Conservation (phyloP, 2,888 invertebrate genomes). For the Lepetodrilus schrolli region DNA sequence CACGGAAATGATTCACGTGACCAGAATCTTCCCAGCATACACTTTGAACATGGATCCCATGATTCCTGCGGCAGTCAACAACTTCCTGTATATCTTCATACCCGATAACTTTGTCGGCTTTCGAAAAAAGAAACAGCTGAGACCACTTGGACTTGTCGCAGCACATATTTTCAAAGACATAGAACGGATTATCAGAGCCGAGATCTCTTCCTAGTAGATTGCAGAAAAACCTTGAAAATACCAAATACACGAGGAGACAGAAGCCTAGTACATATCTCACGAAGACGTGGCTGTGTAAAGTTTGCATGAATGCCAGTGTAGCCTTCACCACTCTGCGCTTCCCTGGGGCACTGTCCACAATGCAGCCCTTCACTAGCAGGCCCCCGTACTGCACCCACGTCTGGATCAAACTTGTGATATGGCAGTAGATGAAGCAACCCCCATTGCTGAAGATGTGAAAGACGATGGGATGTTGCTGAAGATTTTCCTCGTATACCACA, state of each 20-base stretch:
- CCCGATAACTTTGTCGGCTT: constrained; percentile 82
- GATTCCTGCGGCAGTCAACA: constrained; percentile 77
- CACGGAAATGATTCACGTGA: constrained; percentile 84
- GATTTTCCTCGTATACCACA: constrained; percentile 81
- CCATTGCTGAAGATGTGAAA: constrained; percentile 86
- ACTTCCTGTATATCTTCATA: constrained; percentile 83
- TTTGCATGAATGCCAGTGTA: constrained; percentile 54
- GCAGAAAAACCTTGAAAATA: constrained; percentile 40
- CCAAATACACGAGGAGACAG: constrained; percentile 69
- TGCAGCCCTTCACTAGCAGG: constrained; percentile 54
- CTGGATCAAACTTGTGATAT: constrained; percentile 80
- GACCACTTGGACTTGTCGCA: constrained; percentile 81
- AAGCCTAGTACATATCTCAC: constrained; percentile 74
- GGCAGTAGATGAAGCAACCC: constrained; percentile 83
- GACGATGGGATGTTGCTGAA: constrained; percentile 83
- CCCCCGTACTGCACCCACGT: constrained; percentile 38
- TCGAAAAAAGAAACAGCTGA: constrained; percentile 85
- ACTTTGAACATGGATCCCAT: constrained; percentile 80
- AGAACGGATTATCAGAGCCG: constrained; percentile 43
- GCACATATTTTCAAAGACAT: constrained; percentile 63
- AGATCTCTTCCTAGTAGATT: constrained; percentile 33
- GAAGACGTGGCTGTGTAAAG: constrained; percentile 48
- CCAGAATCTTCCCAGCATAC: constrained; percentile 83
- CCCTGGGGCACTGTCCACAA: constrained; percentile 85
- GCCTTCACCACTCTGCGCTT: constrained; percentile 51